Conservation (phyloP, 2,797 vertebrate genomes). For the Ibycter americanus region DNA sequence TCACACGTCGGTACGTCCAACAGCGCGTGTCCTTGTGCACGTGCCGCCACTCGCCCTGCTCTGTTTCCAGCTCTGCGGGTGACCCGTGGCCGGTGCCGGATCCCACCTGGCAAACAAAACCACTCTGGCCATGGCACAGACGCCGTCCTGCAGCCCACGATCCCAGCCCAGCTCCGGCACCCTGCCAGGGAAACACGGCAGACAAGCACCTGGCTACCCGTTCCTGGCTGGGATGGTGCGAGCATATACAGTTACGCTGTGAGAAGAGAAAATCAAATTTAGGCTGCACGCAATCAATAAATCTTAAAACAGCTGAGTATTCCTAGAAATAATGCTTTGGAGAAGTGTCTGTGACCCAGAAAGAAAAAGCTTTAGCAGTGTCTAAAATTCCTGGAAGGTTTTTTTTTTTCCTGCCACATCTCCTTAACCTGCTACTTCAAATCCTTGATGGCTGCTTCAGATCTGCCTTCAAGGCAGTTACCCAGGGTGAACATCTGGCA, state of each 20-base stretch:
- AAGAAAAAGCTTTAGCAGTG: not conserved
- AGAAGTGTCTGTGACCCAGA: not conserved
- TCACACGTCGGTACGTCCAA: rapidly evolving
- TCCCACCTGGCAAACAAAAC: not conserved
- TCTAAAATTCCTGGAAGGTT: not conserved
- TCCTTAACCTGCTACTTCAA: not conserved
- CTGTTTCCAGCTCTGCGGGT: rapidly evolving
- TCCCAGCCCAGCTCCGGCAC: not conserved
- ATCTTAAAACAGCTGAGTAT: not conserved
- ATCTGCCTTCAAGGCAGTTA: rapidly evolving
- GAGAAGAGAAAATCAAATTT: not conserved
- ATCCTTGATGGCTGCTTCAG: not conserved
- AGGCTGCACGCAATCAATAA: not conserved
- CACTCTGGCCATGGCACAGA: not conserved
- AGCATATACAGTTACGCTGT: rapidly evolving
- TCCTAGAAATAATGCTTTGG: not conserved
- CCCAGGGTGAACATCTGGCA: not conserved
- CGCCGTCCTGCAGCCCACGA: not conserved
- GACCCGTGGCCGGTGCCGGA: rapidly evolving
- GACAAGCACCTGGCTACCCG: not conserved
- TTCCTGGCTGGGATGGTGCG: not conserved
- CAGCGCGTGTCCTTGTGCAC: not conserved
- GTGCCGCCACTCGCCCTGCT: rapidly evolving
- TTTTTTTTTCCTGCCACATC: not conserved
- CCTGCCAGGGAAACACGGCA: not conserved